Evolutionary conservation across 2,888 invertebrate genomes (phyloP).

Genomic region (Phyto melanocephala): DNA sequence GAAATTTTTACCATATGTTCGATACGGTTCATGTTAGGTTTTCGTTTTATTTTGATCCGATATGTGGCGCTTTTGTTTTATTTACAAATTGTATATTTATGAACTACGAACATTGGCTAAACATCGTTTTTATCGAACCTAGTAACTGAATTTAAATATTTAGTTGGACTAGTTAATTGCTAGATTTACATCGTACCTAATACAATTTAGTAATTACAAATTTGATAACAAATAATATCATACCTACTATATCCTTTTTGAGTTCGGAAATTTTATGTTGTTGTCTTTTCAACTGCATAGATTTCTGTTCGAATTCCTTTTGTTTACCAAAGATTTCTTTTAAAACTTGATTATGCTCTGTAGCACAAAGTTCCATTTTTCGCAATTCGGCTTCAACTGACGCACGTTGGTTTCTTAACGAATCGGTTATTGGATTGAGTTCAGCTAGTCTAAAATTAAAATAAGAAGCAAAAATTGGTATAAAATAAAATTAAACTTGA

Average conservation of each 20-base stretch:
- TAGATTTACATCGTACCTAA: too few species aligned
- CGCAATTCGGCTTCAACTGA: slow-evolving; percentile 69
- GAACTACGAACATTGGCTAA: too few species aligned
- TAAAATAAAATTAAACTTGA: not conserved
- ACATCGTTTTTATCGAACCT: too few species aligned
- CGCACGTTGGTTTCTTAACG: slow-evolving; percentile 69
- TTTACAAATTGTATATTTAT: too few species aligned
- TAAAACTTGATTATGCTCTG: slow-evolving; percentile 71
- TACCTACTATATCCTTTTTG: slow-evolving; percentile 66
- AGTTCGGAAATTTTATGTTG: slow-evolving; percentile 64
- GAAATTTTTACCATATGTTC: too few species aligned
- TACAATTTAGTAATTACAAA: too few species aligned
- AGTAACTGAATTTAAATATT: too few species aligned
- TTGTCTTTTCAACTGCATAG: slow-evolving; percentile 67
- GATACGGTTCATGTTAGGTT: too few species aligned
- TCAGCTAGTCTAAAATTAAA: slow-evolving; percentile 63
- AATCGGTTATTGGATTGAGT: slow-evolving; percentile 67
- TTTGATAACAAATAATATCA: slow-evolving; percentile 29
- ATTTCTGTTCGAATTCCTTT: slow-evolving; percentile 64
- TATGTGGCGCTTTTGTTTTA: too few species aligned
- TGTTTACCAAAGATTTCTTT: slow-evolving; percentile 70
- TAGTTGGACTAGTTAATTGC: too few species aligned
- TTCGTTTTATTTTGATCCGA: too few species aligned
- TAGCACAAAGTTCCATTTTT: slow-evolving; percentile 72
- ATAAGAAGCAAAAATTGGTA: not conserved